Percentiles rank a stretch among this genome's conserved stretches.
Conservation (phyloP, 2,888 invertebrate species). For the Rhagophthalmus giganteus region DNA sequence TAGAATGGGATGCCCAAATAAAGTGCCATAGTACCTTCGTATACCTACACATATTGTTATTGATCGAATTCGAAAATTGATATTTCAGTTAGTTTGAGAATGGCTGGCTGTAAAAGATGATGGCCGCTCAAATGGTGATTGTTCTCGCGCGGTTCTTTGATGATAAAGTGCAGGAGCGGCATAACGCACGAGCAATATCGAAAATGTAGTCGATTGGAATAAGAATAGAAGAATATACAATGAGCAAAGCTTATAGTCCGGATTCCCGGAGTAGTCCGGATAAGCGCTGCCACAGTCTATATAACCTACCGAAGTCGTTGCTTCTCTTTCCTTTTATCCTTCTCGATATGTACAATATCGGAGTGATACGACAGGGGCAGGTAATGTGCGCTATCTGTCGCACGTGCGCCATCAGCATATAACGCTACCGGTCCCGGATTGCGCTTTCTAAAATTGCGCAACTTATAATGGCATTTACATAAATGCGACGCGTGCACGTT, state of each 20-base stretch:
- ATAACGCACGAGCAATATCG: constrained; percentile 48
- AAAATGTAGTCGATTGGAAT: constrained; percentile 48
- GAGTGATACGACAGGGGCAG: constrained; percentile 19
- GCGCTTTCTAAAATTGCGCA: constrained; percentile 30
- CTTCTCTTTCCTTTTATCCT: constrained; percentile 1
- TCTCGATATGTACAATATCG: constrained; percentile 16
- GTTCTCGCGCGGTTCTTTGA: constrained; percentile 43
- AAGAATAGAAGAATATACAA: constrained; percentile 46
- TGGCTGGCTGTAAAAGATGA: constrained; percentile 40
- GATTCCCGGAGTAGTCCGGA: no score
- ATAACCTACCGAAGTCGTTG: neutral
- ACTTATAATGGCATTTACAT: constrained; percentile 39
- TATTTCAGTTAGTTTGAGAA: constrained; percentile 33
- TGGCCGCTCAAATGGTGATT: constrained; percentile 46
- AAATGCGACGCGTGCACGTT: constrained; percentile 37
- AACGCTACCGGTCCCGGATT: constrained; percentile 28
- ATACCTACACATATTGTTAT: constrained; percentile 31
- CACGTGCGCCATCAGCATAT: constrained; percentile 36
- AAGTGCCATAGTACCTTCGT: no score
- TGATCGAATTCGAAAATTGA: constrained; percentile 33
- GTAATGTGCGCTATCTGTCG: constrained; percentile 31
- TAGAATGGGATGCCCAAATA: no score
- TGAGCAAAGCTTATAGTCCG: constrained; percentile 32
- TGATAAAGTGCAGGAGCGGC: constrained; percentile 46
- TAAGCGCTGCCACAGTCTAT: neutral